Evolutionary conservation across 2,113 vertebrate genomes (phyloP), one percentile per base, ranked within the genome.

Genomic region (Brienomyrus brachyistius): DNA sequence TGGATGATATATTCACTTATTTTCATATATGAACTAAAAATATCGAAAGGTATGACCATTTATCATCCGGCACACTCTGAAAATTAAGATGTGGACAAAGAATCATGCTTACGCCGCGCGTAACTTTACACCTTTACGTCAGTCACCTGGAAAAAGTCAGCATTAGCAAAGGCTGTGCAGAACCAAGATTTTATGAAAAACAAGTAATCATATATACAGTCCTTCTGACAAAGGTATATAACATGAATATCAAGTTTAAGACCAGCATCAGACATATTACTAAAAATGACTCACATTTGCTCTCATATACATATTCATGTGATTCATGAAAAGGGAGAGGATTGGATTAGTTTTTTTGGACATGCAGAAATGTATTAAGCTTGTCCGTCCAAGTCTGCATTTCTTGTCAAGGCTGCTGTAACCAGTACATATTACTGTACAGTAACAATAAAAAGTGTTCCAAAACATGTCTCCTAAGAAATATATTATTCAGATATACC

Each of bases 311-410:
- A 88, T 80, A 77, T 48, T 74, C 87, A 74, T 51, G 9, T 17
- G n/a, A 77, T n/a, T 43, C 52, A 1, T 59, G 86, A 88, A 62
- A 88, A 48, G n/a, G 31, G 7, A 40, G 74, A 13, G 45, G 47
- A 27, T n/a, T n/a, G 83, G 83, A 48, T 59, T 84, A 52, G 77
- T 84, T 43, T 35, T 48, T 83, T 11, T 83, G 77, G 43, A 89
- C 51, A 40, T 84, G 4, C 43, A 62, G 19, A 45, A 89, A 59
- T 59, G 51, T 48, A 89, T 43, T 89, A 83, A 88, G 87, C 52
- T 62, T 62, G 70, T 82, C 88, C 77, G 88, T 74, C 88, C 23
- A 74, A n/a, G 66, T 19, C 45, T 77, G 43, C 45, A 10, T 47
- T 35, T 54, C n/a, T 70, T 51, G 48, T 89, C 3, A 4, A 74